phyloP scores from a whole-genome alignment of 2,888 invertebrate genomes.

The Tetragonula carbonaria region DNA sequence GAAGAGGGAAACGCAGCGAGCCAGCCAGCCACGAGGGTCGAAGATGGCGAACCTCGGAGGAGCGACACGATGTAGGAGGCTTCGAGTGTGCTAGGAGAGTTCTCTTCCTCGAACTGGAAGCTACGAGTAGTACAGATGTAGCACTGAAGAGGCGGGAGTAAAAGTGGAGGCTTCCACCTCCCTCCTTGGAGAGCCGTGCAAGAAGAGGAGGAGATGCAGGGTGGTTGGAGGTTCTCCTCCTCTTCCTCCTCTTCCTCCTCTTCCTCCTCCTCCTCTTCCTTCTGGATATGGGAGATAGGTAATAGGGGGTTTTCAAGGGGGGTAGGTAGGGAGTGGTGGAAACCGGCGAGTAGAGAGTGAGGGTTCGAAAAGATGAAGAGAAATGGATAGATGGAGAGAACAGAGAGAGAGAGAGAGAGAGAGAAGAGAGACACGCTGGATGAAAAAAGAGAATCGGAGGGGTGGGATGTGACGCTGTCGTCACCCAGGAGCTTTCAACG shows the following conservation, averaged over 20 bases:
- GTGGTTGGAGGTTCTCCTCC: slow-evolving; percentile 8
- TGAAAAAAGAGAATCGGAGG: slow-evolving; percentile 25
- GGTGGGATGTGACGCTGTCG: slow-evolving; percentile 52
- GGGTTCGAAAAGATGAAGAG: slow-evolving; percentile 56
- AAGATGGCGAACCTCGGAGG: slow-evolving; percentile 68
- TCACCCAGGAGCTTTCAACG: slow-evolving; percentile 36
- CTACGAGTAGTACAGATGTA: slow-evolving; percentile 53
- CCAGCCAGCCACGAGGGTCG: slow-evolving; percentile 71
- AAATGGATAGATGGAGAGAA: slow-evolving; percentile 38
- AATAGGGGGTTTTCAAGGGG: slow-evolving; percentile 32
- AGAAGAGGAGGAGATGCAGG: slow-evolving; percentile 11
- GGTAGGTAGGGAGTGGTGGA: slow-evolving; percentile 9
- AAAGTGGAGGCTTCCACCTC: slow-evolving; percentile 40
- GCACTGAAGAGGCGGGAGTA: slow-evolving; percentile 53
- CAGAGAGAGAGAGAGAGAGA: slow-evolving; percentile 47
- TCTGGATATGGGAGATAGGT: slow-evolving; percentile 52
- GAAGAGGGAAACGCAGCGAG: slow-evolving; percentile 74
- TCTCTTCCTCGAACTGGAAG: not conserved
- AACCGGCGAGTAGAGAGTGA: slow-evolving; percentile 3
- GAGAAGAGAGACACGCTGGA: slow-evolving; percentile 30
- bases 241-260: not conserved
- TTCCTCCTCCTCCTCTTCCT: not conserved
- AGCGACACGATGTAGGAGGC: slow-evolving; percentile 36
- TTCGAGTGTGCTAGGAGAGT: slow-evolving; percentile 19
- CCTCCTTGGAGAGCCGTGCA: not conserved